Evolutionary conservation across 1,140 invertebrate genomes (phyloP).

Genomic region (Helicoverpa armigera): DNA sequence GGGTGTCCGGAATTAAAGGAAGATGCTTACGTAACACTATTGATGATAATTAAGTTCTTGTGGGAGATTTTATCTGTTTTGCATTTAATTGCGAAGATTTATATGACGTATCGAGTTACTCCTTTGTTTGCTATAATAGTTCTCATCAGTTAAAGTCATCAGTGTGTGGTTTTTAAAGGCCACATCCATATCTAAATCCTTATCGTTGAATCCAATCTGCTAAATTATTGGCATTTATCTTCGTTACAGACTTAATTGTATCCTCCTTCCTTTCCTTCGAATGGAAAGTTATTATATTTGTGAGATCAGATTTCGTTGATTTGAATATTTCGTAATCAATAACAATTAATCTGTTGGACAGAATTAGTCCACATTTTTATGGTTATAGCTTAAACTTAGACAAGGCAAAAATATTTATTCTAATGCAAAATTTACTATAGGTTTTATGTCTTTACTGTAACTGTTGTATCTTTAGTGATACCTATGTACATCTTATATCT

Average conservation of each 20-base stretch:
- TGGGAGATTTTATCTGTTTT: not conserved
- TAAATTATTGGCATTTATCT: not conserved
- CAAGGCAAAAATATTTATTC: too few relatives aligned
- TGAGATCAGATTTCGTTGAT: too few relatives aligned
- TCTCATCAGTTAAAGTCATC: not conserved
- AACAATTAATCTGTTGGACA: too few relatives aligned
- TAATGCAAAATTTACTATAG: too few relatives aligned
- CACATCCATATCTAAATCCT: not conserved
- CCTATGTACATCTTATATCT: conserved; percentile 3
- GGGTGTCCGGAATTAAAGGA: conserved; percentile 1
- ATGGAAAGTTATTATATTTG: too few relatives aligned
- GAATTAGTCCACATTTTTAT: too few relatives aligned
- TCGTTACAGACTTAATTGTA: not conserved
- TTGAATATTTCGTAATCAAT: too few relatives aligned
- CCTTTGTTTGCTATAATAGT: not conserved
- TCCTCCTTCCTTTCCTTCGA: too few relatives aligned
- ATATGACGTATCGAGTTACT: not conserved
- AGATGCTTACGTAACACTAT: conserved; percentile 2
- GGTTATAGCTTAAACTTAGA: too few relatives aligned
- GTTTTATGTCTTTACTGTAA: not conserved
- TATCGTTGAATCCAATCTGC: not conserved
- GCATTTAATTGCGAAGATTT: not conserved
- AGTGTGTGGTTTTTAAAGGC: not conserved
- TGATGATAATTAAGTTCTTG: not conserved
- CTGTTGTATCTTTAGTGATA: not conserved